Conservation (phyloP, 2,888 invertebrate genomes). For the Cataglyphis altisquamis region DNA sequence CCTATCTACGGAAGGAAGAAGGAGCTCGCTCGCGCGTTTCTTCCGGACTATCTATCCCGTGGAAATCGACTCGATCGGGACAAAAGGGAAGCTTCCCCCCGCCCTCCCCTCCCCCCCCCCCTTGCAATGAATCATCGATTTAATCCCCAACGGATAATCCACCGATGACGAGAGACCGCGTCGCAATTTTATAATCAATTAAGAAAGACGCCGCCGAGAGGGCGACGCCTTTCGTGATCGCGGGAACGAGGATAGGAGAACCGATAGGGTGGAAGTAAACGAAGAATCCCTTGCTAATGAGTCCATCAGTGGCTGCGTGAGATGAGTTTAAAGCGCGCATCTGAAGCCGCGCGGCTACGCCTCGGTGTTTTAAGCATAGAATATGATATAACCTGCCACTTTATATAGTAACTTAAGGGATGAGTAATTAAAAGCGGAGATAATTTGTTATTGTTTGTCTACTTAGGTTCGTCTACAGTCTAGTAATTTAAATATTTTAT, state of each 20-base stretch:
- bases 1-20: neutral
- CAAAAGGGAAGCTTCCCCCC: conserved; percentile 11
- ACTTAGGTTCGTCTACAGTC: neutral
- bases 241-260: conserved; percentile 17
- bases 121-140: conserved; percentile 49
- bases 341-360: conserved; percentile 13
- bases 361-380: conserved; percentile 6
- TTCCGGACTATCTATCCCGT: conserved; percentile 23
- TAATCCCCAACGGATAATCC: conserved; percentile 52
- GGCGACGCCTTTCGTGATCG: conserved; percentile 26
- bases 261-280: conserved; percentile 54
- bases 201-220: conserved; percentile 51
- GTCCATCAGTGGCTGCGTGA: conserved; percentile 47
- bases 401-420: conserved; percentile 39
- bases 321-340: conserved; percentile 36
- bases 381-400: conserved; percentile 22
- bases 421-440: conserved; percentile 28
- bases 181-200: conserved; percentile 70
- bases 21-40: conserved; percentile 23
- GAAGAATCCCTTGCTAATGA: conserved; percentile 67
- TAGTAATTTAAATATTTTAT: conserved; percentile 7
- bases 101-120: neutral
- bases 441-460: conserved; percentile 22
- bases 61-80: conserved; percentile 55
- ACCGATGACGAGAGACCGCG: conserved; percentile 45